Evolutionary conservation across 1,140 invertebrate genomes (phyloP), one percentile per base, ranked within the genome.

Genomic region (Gerris buenoi): DNA sequence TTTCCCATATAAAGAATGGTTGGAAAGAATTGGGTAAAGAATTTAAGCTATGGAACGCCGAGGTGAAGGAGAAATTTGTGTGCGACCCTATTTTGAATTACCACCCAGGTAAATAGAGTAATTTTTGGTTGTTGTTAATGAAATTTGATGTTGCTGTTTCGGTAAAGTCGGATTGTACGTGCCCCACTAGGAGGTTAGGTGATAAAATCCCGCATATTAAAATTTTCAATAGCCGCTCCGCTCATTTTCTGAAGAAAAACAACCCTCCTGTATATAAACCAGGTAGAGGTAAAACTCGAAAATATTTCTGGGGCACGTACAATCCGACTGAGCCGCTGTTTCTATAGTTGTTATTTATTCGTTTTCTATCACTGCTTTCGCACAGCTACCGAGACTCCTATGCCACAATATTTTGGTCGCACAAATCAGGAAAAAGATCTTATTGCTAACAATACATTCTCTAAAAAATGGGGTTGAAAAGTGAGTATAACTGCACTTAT

Each of bases 11-110:
- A 64, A 71, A 79, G 13, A 73, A 82, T 66, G 88, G 88, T 2
- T 76, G 86, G 0, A 81, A 82, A 66, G 80, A 85, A 69, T 70
- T 92, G 0, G 84, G 85, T 73, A 64, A 79, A 22, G 88, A 93
- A 79, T 79, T 87, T 0, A 79, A 80, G 66, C 65, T 89, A 27
- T 87, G 85, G 76, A 79, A 77, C 46, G 73, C 87, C 68, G 91
- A 94, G 82, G 71, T 86, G 0, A 85, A 83, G 70, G 86, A 90
- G 63, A 75, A 77, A 61, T 75, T 86, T 2, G 76, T 80, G 70
- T 74, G 73, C 29, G 85, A 90, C 78, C 86, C 86, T 0, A 72
- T 83, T 23, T 58, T 84, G 2, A 70, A 81, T 63, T 82, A 79
- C 67, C 75, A 79, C 69, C 81, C 82, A 66, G 83, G 82, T 80